A percentile compares a stretch with the other conserved stretches of the same genome.
Conservation (phyloP, 2,797 vertebrate genomes). For the Vespertilio murinus region DNA sequence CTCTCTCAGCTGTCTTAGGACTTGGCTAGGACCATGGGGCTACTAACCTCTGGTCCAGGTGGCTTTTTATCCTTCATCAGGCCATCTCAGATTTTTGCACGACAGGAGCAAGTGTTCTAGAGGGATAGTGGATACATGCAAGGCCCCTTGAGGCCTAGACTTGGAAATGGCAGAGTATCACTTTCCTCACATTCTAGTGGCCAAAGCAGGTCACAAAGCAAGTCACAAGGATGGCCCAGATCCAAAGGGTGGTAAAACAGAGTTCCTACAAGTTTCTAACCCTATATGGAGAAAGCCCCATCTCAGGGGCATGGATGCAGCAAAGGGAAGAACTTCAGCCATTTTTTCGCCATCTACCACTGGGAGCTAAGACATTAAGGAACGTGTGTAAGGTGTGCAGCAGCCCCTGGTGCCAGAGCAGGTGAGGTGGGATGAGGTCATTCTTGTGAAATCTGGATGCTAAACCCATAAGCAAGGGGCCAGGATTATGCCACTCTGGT, state of each 20-base stretch:
- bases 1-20: neutral
- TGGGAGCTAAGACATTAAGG: neutral
- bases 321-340: neutral
- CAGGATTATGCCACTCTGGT: neutral
- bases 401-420: neutral
- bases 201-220: neutral
- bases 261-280: neutral
- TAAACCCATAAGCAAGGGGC: neutral
- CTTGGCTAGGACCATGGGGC: neutral
- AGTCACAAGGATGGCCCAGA: neutral
- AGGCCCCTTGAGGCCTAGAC: neutral
- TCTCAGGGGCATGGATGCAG: neutral
- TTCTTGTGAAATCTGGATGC: neutral
- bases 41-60: neutral
- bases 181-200: neutral
- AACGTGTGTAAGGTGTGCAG: neutral
- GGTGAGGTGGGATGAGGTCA: neutral
- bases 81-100: neutral
- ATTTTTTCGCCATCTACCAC: neutral
- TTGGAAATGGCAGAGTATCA: neutral
- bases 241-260: neutral
- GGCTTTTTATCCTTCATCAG: neutral
- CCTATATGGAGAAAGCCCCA: neutral
- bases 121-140: neutral
- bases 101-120: neutral